phyloP scores from a whole-genome alignment of 2,797 vertebrate genomes.

The Gouania willdenowi region DNA sequence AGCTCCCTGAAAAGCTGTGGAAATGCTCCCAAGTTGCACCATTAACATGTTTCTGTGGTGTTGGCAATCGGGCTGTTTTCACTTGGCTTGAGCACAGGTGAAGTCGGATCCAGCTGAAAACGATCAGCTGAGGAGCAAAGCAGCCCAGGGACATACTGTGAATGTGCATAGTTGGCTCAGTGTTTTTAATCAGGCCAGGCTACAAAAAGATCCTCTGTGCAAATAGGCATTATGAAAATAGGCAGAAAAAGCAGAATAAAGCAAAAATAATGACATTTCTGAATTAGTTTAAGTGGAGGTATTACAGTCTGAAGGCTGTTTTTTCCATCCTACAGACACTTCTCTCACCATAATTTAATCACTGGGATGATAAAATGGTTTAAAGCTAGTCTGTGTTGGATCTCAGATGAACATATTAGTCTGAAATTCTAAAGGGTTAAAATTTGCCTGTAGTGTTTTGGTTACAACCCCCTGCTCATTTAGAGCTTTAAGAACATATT shows the following conservation, averaged over 20 bases:
- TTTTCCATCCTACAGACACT: too few species aligned
- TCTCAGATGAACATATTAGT: too few species aligned
- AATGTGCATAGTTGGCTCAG: too few species aligned
- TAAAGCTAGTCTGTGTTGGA: not conserved
- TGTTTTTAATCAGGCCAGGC: slow-evolving; percentile 22
- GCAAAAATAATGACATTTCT: not conserved
- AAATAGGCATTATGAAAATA: not conserved
- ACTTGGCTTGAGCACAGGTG: slow-evolving; percentile 1
- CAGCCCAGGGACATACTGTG: slow-evolving; percentile 20
- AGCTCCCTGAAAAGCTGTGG: not conserved
- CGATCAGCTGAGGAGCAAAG: slow-evolving; percentile 11
- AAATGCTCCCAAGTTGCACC: not conserved
- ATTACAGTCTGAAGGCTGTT: too few species aligned
- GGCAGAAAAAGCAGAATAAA: not conserved
- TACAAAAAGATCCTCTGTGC: not conserved
- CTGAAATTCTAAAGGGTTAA: too few species aligned
- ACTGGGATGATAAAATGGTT: not conserved
- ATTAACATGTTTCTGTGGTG: not conserved
- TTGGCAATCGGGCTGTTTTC: not conserved
- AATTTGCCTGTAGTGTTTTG: too few species aligned
- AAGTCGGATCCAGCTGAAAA: slow-evolving; percentile 21
- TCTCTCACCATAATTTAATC: not conserved
- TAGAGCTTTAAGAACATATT: too few species aligned
- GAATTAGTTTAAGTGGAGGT: too few species aligned
- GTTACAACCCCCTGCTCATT: too few species aligned